phyloP scores from a whole-genome alignment of 2,888 invertebrate genomes.

The Pedicia rivosa region DNA sequence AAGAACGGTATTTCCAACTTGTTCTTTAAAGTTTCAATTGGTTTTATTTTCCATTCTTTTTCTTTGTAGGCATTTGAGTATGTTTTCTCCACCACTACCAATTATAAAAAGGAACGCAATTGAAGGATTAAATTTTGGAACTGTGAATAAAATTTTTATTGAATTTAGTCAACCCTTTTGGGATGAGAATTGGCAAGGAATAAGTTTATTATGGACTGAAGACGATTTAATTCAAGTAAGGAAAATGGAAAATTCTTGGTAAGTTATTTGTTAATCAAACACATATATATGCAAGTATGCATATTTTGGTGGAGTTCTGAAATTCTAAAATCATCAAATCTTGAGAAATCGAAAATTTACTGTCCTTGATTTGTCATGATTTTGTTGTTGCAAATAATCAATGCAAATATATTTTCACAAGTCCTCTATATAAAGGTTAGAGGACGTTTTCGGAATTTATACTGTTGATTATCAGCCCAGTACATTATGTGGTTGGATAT shows the following conservation, averaged over 20 bases:
- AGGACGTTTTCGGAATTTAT: slow-evolving; percentile 50
- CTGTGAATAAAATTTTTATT: slow-evolving; percentile 45
- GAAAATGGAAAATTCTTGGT: slow-evolving; percentile 35
- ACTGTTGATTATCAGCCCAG: slow-evolving; percentile 43
- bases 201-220: slow-evolving; percentile 40
- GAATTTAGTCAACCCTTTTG: slow-evolving; percentile 43
- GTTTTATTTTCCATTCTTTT: background rate
- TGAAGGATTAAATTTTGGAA: slow-evolving; percentile 39
- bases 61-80: slow-evolving; percentile 14
- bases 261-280: too few species aligned
- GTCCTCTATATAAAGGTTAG: too few species aligned
- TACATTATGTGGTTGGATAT: slow-evolving; percentile 54
- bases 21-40: background rate
- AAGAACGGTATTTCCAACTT: slow-evolving; percentile 24
- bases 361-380: too few species aligned
- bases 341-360: too few species aligned
- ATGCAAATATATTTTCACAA: too few species aligned
- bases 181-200: slow-evolving; percentile 35
- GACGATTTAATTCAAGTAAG: slow-evolving; percentile 29
- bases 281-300: too few species aligned
- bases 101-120: slow-evolving; percentile 33
- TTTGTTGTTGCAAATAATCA: too few species aligned
- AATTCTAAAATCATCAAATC: too few species aligned
- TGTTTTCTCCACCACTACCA: slow-evolving; percentile 36
- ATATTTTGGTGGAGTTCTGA: too few species aligned